Percentiles rank a stretch among this genome's conserved stretches.
phyloP scores from a whole-genome alignment of 2,888 invertebrate genomes.

The Polyploca ridens region DNA sequence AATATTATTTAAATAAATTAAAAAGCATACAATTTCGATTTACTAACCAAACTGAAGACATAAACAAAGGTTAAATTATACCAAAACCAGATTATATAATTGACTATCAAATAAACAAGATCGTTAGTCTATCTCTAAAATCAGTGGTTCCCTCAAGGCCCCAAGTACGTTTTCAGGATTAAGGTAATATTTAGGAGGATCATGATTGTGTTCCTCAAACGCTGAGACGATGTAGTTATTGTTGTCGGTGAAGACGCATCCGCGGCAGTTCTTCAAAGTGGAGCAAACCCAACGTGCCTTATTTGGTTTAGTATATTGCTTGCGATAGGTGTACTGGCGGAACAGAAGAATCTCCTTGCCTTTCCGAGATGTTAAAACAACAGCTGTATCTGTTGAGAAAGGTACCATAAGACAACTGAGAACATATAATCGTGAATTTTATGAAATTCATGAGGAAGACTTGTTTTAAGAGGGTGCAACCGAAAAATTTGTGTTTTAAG shows the following conservation, averaged over 20 bases:
- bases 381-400: conserved; percentile 57
- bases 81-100: no score
- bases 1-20: background rate
- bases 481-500: no score
- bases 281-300: conserved; percentile 74
- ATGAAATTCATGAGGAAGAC: no score
- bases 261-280: conserved; percentile 71
- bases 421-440: background rate
- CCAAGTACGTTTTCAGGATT: conserved; percentile 65
- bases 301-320: conserved; percentile 58
- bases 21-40: background rate
- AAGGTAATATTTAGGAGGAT: conserved; percentile 73
- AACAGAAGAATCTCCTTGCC: conserved; percentile 75
- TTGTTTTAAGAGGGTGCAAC: no score
- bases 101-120: background rate
- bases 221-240: conserved; percentile 61
- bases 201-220: conserved; percentile 65
- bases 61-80: background rate
- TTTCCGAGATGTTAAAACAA: conserved; percentile 73
- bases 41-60: background rate
- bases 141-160: conserved; percentile 61
- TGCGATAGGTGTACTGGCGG: conserved; percentile 70
- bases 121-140: conserved; percentile 49
- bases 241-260: conserved; percentile 64
- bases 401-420: conserved; percentile 3